Percentiles rank a stretch among this genome's conserved stretches.
Conservation (phyloP, 2,888 invertebrate genomes). For the Polydrusus pterygomalis region DNA sequence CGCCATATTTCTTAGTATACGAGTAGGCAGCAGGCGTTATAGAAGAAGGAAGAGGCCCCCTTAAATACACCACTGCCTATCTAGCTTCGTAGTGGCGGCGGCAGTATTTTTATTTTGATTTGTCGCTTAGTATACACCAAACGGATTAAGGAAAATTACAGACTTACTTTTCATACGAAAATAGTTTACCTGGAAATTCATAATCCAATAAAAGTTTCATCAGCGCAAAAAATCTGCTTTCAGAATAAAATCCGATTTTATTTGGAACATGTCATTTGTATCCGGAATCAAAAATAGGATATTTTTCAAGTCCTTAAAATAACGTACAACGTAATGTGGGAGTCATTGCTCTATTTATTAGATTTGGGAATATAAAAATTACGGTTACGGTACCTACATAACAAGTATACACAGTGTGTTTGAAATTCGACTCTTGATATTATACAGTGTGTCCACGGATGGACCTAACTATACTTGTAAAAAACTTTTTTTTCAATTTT, state of each 20-base stretch:
- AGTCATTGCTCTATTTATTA: constrained; percentile 53
- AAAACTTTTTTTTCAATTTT: too few relatives aligned
- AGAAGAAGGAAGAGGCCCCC: too few relatives aligned
- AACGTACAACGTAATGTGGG: constrained; percentile 43
- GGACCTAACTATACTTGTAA: too few relatives aligned
- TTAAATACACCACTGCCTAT: neutral
- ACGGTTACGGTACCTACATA: constrained; percentile 30
- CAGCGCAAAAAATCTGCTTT: constrained; percentile 46
- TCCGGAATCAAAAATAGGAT: constrained; percentile 52
- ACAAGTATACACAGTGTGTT: too few relatives aligned
- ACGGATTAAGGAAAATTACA: neutral
- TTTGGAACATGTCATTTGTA: constrained; percentile 51
- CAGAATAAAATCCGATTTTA: constrained; percentile 43
- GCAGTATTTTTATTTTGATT: too few relatives aligned
- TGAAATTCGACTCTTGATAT: too few relatives aligned
- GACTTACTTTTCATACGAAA: neutral
- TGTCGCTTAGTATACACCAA: neutral
- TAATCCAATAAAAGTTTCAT: constrained; percentile 36
- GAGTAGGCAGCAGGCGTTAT: too few relatives aligned
- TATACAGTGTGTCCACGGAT: too few relatives aligned
- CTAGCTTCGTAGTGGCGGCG: too few relatives aligned
- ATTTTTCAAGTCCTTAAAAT: constrained; percentile 50
- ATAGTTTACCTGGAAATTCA: constrained; percentile 20
- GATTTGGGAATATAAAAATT: constrained; percentile 34
- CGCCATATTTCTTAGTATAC: too few relatives aligned